Percentiles rank a stretch among this genome's conserved stretches.
Conservation (phyloP, 2,888 invertebrate genomes). For the Cryptus viduatorius region DNA sequence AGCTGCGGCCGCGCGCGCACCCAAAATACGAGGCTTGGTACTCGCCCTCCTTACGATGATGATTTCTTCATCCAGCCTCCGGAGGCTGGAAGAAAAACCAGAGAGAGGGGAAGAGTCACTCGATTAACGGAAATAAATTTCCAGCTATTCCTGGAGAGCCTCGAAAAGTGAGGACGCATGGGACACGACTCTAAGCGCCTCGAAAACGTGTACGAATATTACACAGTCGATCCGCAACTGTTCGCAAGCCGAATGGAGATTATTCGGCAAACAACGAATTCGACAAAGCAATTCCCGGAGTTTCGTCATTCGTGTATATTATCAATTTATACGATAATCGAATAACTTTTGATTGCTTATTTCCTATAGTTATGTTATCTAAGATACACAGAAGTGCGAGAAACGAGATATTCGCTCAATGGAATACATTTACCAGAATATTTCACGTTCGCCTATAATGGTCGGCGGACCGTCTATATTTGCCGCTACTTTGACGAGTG, state of each 20-base stretch:
- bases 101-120: slow-evolving; percentile 11
- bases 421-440: slow-evolving; percentile 6
- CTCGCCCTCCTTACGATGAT: not conserved
- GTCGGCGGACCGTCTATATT: slow-evolving; percentile 25
- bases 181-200: slow-evolving; percentile 19
- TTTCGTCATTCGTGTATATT: no score
- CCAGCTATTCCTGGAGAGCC: slow-evolving; percentile 52
- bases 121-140: slow-evolving; percentile 62
- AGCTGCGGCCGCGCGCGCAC: slow-evolving; percentile 3
- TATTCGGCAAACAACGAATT: not conserved
- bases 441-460: slow-evolving; percentile 39
- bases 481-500: slow-evolving; percentile 34
- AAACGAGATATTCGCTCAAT: not conserved
- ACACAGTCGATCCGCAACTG: not conserved
- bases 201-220: not conserved
- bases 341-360: no score
- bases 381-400: not conserved
- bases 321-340: no score
- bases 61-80: slow-evolving; percentile 45
- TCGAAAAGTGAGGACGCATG: slow-evolving; percentile 21
- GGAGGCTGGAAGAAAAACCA: slow-evolving; percentile 30
- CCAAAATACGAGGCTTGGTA: slow-evolving; percentile 35
- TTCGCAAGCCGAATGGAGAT: no score
- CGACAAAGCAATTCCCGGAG: not conserved
- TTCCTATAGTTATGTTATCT: not conserved